Evolutionary conservation across 2,797 vertebrate species (phyloP).

Genomic region (Limnodromus scolopaceus): DNA sequence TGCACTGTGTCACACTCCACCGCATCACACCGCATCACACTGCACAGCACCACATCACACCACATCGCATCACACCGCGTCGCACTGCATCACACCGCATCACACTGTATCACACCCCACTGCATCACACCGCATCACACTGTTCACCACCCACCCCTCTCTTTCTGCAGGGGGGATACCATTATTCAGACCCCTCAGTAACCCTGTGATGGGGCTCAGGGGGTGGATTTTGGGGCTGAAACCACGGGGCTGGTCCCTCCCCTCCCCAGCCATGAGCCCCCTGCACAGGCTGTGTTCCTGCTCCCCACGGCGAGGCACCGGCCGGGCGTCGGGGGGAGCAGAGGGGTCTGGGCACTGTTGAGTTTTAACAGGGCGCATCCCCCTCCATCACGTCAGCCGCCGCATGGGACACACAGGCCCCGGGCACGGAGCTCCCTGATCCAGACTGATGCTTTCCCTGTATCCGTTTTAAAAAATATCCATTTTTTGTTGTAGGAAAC

Average conservation of each 20-base stretch:
- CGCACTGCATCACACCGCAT: too few species aligned
- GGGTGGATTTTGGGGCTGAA: not conserved
- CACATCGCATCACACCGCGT: too few species aligned
- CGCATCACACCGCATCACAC: too few species aligned
- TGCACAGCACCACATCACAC: too few species aligned
- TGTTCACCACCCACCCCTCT: not conserved
- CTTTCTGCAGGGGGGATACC: not conserved
- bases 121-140: too few species aligned
- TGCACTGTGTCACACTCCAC: too few species aligned
- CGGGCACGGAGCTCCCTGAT: fast-evolving
- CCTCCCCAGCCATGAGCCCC: fast-evolving
- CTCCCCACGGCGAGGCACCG: fast-evolving
- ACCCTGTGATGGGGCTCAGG: not conserved
- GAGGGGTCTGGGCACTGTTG: not conserved
- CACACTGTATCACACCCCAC: fast-evolving
- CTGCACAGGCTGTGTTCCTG: fast-evolving
- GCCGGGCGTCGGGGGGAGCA: not conserved
- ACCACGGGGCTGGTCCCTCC: fast-evolving
- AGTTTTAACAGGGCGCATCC: not conserved
- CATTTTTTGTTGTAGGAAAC: fast-evolving
- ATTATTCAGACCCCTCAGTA: not conserved
- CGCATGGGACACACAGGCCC: fast-evolving
- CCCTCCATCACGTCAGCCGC: not conserved
- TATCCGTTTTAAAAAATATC: not conserved
- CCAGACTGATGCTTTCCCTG: not conserved